Conservation (phyloP, 2,888 invertebrate species). For the Phengaris arion region DNA sequence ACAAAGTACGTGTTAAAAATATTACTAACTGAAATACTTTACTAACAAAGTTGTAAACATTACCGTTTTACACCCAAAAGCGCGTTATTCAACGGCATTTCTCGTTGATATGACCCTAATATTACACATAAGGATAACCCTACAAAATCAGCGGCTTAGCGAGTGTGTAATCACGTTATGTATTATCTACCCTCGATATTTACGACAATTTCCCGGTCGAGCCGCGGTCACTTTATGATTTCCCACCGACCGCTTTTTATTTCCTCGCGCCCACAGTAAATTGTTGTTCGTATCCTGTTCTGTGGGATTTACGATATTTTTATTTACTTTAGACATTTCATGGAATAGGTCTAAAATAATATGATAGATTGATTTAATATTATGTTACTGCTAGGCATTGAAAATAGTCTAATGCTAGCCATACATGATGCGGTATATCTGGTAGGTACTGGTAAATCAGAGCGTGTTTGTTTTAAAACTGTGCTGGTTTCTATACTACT, state of each 20-base stretch:
- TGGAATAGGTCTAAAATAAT: background rate
- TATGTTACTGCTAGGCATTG: too few species aligned
- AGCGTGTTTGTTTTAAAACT: too few species aligned
- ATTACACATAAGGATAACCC: background rate
- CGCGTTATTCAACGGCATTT: background rate
- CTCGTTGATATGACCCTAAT: background rate
- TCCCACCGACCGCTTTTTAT: slow-evolving; percentile 49
- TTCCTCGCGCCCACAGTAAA: slow-evolving; percentile 53
- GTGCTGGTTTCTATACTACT: too few species aligned
- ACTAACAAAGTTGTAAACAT: too few species aligned
- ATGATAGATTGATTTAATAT: background rate
- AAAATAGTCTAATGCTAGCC: too few species aligned
- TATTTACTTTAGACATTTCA: background rate
- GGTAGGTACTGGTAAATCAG: too few species aligned
- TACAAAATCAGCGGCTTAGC: background rate
- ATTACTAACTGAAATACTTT: too few species aligned
- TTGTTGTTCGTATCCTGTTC: slow-evolving; percentile 50
- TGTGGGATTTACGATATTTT: slow-evolving; percentile 27
- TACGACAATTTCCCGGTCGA: background rate
- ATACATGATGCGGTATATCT: too few species aligned
- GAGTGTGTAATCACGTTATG: background rate
- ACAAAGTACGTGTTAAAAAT: too few species aligned
- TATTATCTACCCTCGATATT: slow-evolving; percentile 7
- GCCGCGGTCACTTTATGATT: slow-evolving; percentile 8
- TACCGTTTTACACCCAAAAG: background rate